Percentiles rank a stretch among this genome's conserved stretches.
Conservation (phyloP, 2,113 vertebrate species). For the Zosterops hypoxanthus region DNA sequence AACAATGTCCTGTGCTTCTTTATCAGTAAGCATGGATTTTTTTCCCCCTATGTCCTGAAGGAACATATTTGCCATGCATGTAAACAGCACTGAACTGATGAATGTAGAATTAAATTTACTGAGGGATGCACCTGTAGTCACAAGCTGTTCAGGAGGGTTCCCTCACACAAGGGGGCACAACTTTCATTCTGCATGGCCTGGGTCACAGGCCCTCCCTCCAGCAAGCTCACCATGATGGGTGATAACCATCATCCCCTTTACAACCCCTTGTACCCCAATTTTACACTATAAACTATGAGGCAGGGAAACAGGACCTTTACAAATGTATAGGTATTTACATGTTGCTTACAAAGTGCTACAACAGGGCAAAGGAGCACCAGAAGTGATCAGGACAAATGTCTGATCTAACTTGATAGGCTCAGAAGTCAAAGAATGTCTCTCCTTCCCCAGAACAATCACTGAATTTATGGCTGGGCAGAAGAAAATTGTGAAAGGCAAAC, state of each 20-base stretch:
- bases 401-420: neutral
- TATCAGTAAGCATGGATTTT: neutral
- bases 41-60: neutral
- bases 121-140: neutral
- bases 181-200: fast-evolving
- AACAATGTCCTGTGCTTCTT: neutral
- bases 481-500: neutral
- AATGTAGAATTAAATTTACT: neutral
- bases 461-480: neutral
- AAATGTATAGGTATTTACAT: neutral
- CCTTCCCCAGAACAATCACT: neutral
- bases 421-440: neutral
- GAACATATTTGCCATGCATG: neutral
- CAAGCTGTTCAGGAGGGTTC: neutral
- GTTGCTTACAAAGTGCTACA: neutral
- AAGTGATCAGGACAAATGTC: neutral
- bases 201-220: neutral
- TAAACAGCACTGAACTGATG: neutral
- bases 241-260: neutral
- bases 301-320: neutral
- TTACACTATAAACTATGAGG: neutral
- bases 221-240: neutral
- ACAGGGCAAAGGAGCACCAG: neutral
- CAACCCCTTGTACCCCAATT: neutral
- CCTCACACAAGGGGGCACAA: fast-evolving